A percentile compares a stretch with the other conserved stretches of the same genome.
These are phyloP conservation scores for Beris chalybata DNA, from an alignment of 2,888 invertebrate genomes.

Conservation along the genomic window DNA sequence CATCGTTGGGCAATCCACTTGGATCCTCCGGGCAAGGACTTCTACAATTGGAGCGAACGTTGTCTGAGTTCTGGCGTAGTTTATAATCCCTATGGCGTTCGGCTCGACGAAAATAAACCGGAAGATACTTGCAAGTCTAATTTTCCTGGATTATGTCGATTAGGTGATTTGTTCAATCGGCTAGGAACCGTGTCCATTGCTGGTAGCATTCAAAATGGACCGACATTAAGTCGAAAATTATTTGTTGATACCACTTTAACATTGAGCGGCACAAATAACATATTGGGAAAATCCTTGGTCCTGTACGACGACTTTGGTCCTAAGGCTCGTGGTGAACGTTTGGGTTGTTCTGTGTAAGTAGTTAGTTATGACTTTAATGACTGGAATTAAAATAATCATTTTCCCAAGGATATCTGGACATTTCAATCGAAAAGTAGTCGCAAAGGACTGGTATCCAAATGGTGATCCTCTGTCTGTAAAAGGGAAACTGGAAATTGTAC, in stretches of 20 bases:
- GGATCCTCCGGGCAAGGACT: conserved; percentile 78
- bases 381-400: not conserved
- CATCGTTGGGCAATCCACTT: conserved; percentile 87
- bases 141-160: conserved; percentile 64
- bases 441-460: conserved; percentile 86
- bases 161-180: conserved; percentile 78
- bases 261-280: conserved; percentile 71
- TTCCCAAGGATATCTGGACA: conserved; percentile 68
- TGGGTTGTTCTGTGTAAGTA: conserved; percentile 83
- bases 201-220: conserved; percentile 69
- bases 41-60: conserved; percentile 85
- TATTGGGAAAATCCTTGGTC: conserved; percentile 81
- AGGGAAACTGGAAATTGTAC: conserved; percentile 79
- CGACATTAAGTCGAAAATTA: conserved; percentile 68
- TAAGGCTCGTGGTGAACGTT: conserved; percentile 80
- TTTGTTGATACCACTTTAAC: conserved; percentile 79
- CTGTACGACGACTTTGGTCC: conserved; percentile 88
- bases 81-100: conserved; percentile 77
- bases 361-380: not conserved
- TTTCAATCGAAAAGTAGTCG: conserved; percentile 80
- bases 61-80: conserved; percentile 76
- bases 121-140: conserved; percentile 63
- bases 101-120: conserved; percentile 63
- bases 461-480: conserved; percentile 65
- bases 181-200: conserved; percentile 73